Evolutionary conservation across 2,888 invertebrate genomes (phyloP), one percentile per base, ranked within the genome.

Genomic region (Stenotaenia linearis): DNA sequence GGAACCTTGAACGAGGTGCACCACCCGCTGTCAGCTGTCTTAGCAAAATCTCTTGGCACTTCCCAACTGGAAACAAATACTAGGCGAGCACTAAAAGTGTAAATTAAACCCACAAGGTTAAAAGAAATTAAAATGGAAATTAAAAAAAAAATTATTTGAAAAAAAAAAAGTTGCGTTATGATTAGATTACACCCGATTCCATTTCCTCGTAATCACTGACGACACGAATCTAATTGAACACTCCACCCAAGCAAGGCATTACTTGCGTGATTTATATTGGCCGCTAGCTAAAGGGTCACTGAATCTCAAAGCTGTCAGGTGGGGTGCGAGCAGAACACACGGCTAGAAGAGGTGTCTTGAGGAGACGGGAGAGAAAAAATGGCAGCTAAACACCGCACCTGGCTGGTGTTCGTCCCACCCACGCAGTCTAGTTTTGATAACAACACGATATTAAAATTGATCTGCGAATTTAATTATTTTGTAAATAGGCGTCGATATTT

Each of bases 1-100:
- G 61, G 61, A 61, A 61, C 61, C 61, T 61, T 61, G 61, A 61
- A 61, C 61, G 61, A 61, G 61, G 61, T 61, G 61, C 61, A 61
- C 61, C 61, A 61, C 61, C 61, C 61, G 61, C 61, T 61, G 61
- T 61, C 61, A 61, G 61, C 61, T 61, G 61, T 61, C 61, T 61
- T 61, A 45, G 61, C 61, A 25, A 25, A 61, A 61, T 61, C 61
- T 61, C 61, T 61, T 61, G 61, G 61, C 61, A 61, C 61, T 61
- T 61, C 25, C 61, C 61, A 61, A 61, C 61, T 61, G 61, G 61
- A 61, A 61, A 61, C 61, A 61, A 61, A 61, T 25, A 61, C 61
- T 61, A 15, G 61, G 3, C 9, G n/a, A 45, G 45, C 5, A 45
- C 15, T 5, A 45, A 45, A 45, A 45, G 45, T 45, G 45, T 45